Base-by-base conservation (phyloP, 2,113 vertebrate species). In the Boleophthalmus pectinirostris region DNA sequence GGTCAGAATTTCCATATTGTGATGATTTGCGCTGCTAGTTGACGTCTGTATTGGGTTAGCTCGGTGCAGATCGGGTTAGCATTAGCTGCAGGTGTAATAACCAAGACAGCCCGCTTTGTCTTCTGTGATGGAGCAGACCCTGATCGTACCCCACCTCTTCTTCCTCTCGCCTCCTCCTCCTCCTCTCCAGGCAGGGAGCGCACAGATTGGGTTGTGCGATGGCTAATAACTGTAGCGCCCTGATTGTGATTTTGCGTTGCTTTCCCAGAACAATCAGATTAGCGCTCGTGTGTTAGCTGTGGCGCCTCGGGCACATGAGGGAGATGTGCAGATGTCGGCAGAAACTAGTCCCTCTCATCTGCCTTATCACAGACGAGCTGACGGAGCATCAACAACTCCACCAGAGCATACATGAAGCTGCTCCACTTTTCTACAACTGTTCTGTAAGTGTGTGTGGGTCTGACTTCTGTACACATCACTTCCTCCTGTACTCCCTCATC, bases 161-260 rank as follows among this genome's bases (percentile, higher is more conserved):
- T 16, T 47, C 47, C 15, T 49, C 47, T 15, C 3, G 4, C 15
- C 16, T 20, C 47, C 47, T 51, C 47, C 18, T 51, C 47, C 25
- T 60, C 24, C 23, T 85, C 35, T 82, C 66, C 60, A 72, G 60
- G 61, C 53, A 64, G 61, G 67, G 69, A 51, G 70, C 77, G 75
- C 18, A 29, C 78, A 81, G 82, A 85, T 70, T 84, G 64, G 81
- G 85, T 87, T 85, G 75, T 73, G 81, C 74, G 77, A 82, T 79
- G 83, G 78, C 33, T 87, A 88, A 87, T 88, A 87, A 90, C 86
- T 88, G 83, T 80, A 77, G 82, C 77, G 82, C 82, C 83, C 75
- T 88, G 85, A 88, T 88, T 87, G 82, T 82, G 88, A 88, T 91
- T 89, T 88, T 86, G 83, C 77, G 80, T 87, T 87, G 80, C 81